Percentiles rank a stretch among this genome's conserved stretches.
Conservation (phyloP, 1,140 invertebrate genomes). For the Pseudomyrmex dendroicus region DNA sequence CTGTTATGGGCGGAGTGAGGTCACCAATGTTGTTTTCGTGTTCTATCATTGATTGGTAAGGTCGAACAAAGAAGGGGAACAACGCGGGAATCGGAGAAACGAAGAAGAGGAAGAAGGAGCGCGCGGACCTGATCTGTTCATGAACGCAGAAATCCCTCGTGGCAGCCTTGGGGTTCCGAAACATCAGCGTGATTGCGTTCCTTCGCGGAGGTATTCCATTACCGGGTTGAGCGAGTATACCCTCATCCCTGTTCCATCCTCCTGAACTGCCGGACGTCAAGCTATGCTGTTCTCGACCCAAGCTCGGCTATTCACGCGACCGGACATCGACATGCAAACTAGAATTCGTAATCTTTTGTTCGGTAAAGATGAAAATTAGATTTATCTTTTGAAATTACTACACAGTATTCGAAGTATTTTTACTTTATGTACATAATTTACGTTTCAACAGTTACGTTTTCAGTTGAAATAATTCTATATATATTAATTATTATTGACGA, state of each 20-base stretch:
- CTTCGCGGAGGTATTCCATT: slow-evolving; percentile 84
- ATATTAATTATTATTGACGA: background rate
- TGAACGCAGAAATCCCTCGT: slow-evolving; percentile 84
- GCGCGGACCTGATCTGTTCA: slow-evolving; percentile 83
- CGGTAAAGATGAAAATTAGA: slow-evolving; percentile 10
- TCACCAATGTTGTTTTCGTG: background rate
- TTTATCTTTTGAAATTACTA: background rate
- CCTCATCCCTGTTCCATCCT: slow-evolving; percentile 74
- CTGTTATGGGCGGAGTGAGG: background rate
- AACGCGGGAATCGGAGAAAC: slow-evolving; percentile 70
- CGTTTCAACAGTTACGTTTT: background rate
- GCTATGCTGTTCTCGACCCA: slow-evolving; percentile 48
- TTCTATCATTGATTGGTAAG: slow-evolving; percentile 53
- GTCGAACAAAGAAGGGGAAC: background rate
- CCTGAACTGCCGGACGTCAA: slow-evolving; percentile 58
- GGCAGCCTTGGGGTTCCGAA: slow-evolving; percentile 83
- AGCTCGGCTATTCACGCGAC: slow-evolving; percentile 55
- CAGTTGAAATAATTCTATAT: background rate
- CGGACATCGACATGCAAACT: slow-evolving; percentile 65
- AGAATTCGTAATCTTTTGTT: slow-evolving; percentile 54
- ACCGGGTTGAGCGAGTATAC: slow-evolving; percentile 73
- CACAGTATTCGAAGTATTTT: background rate
- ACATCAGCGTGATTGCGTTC: slow-evolving; percentile 85
- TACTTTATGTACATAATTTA: background rate
- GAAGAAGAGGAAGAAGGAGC: slow-evolving; percentile 68